These are phyloP conservation scores for Arbacia lixula DNA, from an alignment of 53 echinoderm and acorn worm species.

Conservation along the genomic window DNA sequence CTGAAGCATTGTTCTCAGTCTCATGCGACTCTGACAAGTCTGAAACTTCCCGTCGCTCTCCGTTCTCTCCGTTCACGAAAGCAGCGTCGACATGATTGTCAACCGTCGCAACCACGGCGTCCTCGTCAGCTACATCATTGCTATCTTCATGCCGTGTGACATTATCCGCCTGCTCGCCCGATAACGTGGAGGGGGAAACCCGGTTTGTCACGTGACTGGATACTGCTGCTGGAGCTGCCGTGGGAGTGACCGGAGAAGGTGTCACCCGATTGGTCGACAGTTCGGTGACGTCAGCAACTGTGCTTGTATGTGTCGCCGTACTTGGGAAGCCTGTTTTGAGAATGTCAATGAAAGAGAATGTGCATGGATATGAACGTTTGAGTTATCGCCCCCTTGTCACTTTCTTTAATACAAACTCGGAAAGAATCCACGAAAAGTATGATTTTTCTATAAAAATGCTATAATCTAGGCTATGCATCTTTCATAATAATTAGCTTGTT, in stretches of 20 bases:
- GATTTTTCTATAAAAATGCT: too few relatives aligned
- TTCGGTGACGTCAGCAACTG: constrained; percentile 11
- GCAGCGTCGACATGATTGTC: not conserved
- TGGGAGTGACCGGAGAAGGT: not conserved
- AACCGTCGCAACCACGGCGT: not conserved
- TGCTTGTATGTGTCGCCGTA: not conserved
- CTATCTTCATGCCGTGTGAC: not conserved
- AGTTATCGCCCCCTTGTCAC: too few relatives aligned
- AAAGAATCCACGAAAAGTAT: not conserved
- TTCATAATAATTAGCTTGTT: too few relatives aligned
- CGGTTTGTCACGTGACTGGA: too few relatives aligned
- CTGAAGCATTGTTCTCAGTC: too few relatives aligned
- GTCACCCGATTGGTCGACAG: not conserved
- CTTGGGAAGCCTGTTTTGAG: not conserved
- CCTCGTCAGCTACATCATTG: not conserved
- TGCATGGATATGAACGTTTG: too few relatives aligned
- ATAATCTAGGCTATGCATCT: too few relatives aligned
- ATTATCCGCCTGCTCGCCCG: not conserved
- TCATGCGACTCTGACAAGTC: too few relatives aligned
- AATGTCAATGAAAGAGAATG: not conserved
- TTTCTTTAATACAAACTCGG: not conserved
- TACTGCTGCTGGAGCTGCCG: not conserved
- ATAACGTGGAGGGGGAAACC: not conserved
- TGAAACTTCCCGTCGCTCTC: too few relatives aligned
- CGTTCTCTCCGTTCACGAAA: too few relatives aligned